Base-by-base conservation (phyloP, 2,888 invertebrate genomes). In the Pollenia amentaria region DNA sequence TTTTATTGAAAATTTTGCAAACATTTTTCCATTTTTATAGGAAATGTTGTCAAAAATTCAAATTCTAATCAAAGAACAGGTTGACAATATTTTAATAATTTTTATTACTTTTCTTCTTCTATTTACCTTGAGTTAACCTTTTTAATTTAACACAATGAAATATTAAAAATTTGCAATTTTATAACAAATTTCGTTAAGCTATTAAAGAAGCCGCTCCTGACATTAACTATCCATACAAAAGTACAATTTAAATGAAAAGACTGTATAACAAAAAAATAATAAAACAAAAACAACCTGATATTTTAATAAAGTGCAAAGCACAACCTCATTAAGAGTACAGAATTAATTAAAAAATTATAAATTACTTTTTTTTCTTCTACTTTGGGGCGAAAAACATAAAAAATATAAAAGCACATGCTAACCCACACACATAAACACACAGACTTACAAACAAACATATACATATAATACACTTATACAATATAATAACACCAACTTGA, bases 311-410 rank as follows among this genome's bases (percentile, higher is more conserved):
- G 79, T 83, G 69, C 40, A 75, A 75, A 70, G 46, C 55, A 83
- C 64, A 76, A 79, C 70, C 73, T 83, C 69, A 83, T 86, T 86
- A 83, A 62, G 69, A 57, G 73, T 79, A 64, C 38, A 83, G 48
- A 83, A 83, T 75, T 83, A 86, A 79, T 86, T 83, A 75, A 86
- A 78, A 82, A 70, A 82, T 82, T 82, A 69, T 62, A 82, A 70
- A 79, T 55, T 67, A 77, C 18, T 14, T 70, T 62, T 44, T 53
- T 46, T 73, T 67, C 57, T 42, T n/a, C 12, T 21, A 67, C 48
- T 75, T 67, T 40, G 57, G 51, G 48, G 9, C 40, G 69, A 65
- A 60, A 57, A 21, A 75, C 51, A 65, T 48, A 48, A 67, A 10
- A 18, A 44, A 55, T 29, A 67, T 18, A 51, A 46, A 40, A 29